Evolutionary conservation across 30 jellyfish, hydroid and myxozoan species (phyloP).

Genomic region (Aurelia coerulea): DNA sequence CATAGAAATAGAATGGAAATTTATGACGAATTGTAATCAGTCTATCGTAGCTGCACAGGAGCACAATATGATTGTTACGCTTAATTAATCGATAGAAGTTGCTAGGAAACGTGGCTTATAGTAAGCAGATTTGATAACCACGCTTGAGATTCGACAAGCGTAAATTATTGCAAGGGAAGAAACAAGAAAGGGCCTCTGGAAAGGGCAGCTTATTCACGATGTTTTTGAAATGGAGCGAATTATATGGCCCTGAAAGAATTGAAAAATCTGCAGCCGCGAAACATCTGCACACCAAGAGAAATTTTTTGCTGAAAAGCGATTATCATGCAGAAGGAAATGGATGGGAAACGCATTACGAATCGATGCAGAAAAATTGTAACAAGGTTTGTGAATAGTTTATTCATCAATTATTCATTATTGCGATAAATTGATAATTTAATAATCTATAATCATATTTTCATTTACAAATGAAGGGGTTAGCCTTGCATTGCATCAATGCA

Average conservation of each 20-base stretch:
- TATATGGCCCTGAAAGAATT: slow-evolving; percentile 32
- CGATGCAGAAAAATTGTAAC: neutral
- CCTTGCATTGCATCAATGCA: no score
- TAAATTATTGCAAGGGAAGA: neutral
- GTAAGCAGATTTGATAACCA: neutral
- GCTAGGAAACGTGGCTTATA: neutral
- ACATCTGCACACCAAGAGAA: slow-evolving; percentile 12
- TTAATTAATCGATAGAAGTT: neutral
- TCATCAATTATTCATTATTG: no score
- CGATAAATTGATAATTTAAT: no score
- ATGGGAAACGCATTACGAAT: slow-evolving; percentile 38
- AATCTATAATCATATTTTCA: no score
- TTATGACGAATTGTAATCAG: no score
- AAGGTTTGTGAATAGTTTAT: no score
- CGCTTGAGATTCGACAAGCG: neutral
- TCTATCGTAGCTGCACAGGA: neutral
- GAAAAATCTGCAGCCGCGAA: slow-evolving; percentile 19
- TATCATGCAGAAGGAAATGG: neutral
- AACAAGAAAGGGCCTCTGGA: no score
- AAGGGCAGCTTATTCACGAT: neutral
- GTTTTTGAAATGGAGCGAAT: neutral
- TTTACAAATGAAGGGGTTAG: no score
- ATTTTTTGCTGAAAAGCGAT: slow-evolving; percentile 27
- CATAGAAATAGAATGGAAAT: no score
- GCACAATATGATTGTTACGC: neutral